These are phyloP conservation scores for Cliona cf. orientalis DNA, from an alignment of 37 sponge, comb jelly and placozoan species.

Conservation along the genomic window DNA sequence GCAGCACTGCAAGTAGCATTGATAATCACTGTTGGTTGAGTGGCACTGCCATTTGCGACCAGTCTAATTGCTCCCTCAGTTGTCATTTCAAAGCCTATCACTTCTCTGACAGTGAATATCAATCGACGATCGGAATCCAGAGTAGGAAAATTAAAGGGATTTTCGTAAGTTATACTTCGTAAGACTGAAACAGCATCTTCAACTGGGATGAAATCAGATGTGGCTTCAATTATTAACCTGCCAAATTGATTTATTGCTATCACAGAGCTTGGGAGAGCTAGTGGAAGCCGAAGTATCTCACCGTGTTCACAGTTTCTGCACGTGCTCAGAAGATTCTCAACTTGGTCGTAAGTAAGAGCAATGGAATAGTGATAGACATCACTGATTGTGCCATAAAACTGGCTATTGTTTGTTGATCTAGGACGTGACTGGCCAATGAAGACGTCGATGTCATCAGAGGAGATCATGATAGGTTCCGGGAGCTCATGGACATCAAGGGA, in stretches of 20 bases:
- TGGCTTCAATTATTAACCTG: background rate
- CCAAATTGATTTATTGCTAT: background rate
- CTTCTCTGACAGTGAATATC: constrained; percentile 44
- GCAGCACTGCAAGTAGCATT: too few relatives aligned
- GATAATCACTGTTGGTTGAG: too few relatives aligned
- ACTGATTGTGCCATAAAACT: constrained; percentile 46
- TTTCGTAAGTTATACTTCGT: constrained; percentile 43
- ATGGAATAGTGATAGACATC: constrained; percentile 57
- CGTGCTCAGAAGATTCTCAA: constrained; percentile 38
- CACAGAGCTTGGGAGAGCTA: constrained; percentile 17
- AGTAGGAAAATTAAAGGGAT: constrained; percentile 36
- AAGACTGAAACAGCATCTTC: constrained; percentile 36
- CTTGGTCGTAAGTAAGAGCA: constrained; percentile 32
- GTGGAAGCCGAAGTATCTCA: constrained; percentile 58
- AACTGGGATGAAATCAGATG: constrained; percentile 17
- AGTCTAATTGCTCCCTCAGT: too few relatives aligned
- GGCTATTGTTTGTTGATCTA: constrained; percentile 12
- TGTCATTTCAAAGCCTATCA: too few relatives aligned
- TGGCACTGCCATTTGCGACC: too few relatives aligned
- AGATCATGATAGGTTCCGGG: background rate
- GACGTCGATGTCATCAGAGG: constrained; percentile 22
- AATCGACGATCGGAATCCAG: constrained; percentile 16
- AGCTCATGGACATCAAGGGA: background rate
- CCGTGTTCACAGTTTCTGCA: constrained; percentile 73
- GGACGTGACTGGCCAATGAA: constrained; percentile 59